A percentile compares a stretch with the other conserved stretches of the same genome.
Evolutionary conservation across 2,797 vertebrate species (phyloP).

Genomic region (Karalla daura): DNA sequence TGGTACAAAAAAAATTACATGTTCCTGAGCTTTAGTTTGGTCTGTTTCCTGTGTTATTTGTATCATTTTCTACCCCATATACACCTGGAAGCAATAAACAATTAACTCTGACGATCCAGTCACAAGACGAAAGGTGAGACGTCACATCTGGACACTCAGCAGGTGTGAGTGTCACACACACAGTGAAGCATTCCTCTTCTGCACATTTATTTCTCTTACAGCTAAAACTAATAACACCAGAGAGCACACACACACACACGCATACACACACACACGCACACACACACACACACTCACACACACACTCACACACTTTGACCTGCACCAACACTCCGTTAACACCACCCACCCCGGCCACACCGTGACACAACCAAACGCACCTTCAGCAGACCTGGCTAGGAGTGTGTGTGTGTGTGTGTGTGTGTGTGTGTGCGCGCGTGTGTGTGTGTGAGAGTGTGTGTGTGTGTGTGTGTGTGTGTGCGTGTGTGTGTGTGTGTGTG

Average conservation of each 20-base stretch:
- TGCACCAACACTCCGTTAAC: not conserved
- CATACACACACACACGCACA: not conserved
- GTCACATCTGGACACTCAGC: no score
- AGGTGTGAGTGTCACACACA: no score
- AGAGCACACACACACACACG: not conserved
- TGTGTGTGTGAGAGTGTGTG: conserved; percentile 32
- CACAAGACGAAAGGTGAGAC: no score
- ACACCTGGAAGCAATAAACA: no score
- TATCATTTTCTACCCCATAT: no score
- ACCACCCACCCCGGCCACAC: conserved; percentile 22
- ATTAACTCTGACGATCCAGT: no score
- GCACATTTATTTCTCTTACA: no score
- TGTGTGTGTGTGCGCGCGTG: conserved; percentile 35
- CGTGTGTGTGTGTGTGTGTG: conserved; percentile 27
- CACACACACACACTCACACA: not conserved
- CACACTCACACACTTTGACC: conserved; percentile 11
- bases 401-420: not conserved
- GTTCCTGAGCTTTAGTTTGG: no score
- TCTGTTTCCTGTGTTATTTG: no score
- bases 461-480: conserved; percentile 26
- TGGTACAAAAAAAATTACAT: no score
- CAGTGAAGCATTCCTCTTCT: no score
- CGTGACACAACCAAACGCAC: conserved; percentile 33
- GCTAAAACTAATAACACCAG: no score
- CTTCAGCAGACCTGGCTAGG: conserved; percentile 20